Evolutionary conservation across 2,888 invertebrate genomes (phyloP).

Genomic region (Tetanocera ferruginea): DNA sequence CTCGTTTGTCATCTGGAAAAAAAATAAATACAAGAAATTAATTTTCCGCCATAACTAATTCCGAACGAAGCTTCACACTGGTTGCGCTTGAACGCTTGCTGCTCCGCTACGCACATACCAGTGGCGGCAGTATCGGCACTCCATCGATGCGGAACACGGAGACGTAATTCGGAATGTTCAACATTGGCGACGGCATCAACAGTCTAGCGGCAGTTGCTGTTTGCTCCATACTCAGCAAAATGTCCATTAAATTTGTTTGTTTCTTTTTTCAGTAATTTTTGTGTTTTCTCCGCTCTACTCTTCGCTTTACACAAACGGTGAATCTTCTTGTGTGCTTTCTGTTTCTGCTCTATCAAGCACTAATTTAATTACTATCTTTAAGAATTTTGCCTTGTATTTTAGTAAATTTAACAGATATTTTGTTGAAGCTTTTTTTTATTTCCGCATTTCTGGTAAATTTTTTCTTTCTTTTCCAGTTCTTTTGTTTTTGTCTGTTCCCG

Average conservation of each 20-base stretch:
- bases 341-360: background rate
- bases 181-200: background rate
- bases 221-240: background rate
- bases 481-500: slow-evolving; percentile 9
- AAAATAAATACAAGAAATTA: slow-evolving; percentile 11
- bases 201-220: background rate
- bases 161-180: slow-evolving; percentile 42
- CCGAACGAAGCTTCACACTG: background rate
- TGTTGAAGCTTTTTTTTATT: background rate
- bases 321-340: no score
- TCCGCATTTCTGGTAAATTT: background rate
- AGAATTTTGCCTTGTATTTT: background rate
- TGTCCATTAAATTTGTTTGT: no score
- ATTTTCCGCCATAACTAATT: background rate
- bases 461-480: background rate
- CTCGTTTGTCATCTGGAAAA: slow-evolving; percentile 63
- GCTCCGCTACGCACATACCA: slow-evolving; percentile 57
- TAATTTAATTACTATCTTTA: slow-evolving; percentile 17
- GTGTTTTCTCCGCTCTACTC: no score
- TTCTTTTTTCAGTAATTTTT: no score
- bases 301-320: no score
- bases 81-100: background rate
- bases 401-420: background rate
- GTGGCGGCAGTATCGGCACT: slow-evolving; percentile 65
- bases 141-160: slow-evolving; percentile 66